A percentile compares a stretch with the other conserved stretches of the same genome.
phyloP scores from a whole-genome alignment of 2,797 vertebrate species.

The Arctocebus calabarensis region DNA sequence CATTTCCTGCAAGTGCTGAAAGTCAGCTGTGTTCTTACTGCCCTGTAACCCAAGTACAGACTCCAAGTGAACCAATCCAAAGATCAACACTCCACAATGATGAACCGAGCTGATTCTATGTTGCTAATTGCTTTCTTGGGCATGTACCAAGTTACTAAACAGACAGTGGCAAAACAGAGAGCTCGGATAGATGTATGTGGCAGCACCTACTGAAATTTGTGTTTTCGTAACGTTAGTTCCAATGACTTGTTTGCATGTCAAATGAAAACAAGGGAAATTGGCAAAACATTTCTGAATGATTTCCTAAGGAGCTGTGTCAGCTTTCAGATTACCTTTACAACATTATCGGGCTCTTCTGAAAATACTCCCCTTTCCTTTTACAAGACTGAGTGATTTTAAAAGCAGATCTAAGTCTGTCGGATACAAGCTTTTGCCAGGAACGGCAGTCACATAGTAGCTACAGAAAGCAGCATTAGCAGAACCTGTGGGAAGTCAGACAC shows the following conservation, averaged over 20 bases:
- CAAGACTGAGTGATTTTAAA: slow-evolving; percentile 69
- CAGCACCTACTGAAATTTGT: not conserved
- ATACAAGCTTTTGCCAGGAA: slow-evolving; percentile 71
- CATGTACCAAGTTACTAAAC: slow-evolving; percentile 65
- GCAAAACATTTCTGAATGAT: slow-evolving; percentile 31
- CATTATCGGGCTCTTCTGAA: slow-evolving; percentile 11
- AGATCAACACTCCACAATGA: not conserved
- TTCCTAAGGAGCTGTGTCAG: not conserved
- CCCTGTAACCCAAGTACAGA: not conserved
- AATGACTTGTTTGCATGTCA: slow-evolving; percentile 57
- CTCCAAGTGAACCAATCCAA: not conserved
- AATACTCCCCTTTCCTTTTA: slow-evolving; percentile 55
- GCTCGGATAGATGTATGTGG: not conserved
- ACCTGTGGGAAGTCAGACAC: slow-evolving; percentile 72
- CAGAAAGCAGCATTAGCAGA: slow-evolving; percentile 78
- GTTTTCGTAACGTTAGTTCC: not conserved
- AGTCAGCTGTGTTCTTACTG: slow-evolving; percentile 50
- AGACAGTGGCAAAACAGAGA: slow-evolving; percentile 43
- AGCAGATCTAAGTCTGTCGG: slow-evolving; percentile 75
- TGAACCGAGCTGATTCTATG: not conserved
- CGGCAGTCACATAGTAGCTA: slow-evolving; percentile 73
- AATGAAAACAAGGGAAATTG: slow-evolving; percentile 23
- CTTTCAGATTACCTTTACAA: slow-evolving; percentile 64
- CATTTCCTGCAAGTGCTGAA: slow-evolving; percentile 5
- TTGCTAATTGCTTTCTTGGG: slow-evolving; percentile 72